Evolutionary conservation across 2,113 vertebrate genomes (phyloP).

Genomic region (Bubalus kerabau): DNA sequence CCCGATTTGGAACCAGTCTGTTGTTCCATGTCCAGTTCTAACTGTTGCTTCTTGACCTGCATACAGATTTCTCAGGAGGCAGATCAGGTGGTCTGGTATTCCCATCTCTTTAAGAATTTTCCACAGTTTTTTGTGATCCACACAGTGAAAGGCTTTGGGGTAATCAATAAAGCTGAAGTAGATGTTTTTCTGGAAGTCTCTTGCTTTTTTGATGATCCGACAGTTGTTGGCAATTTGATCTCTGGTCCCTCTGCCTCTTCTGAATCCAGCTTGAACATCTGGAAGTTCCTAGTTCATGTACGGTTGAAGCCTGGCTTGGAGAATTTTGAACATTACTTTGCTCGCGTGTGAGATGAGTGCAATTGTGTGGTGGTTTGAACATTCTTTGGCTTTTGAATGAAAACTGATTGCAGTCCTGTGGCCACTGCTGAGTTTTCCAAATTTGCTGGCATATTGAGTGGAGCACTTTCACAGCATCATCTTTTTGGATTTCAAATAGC

Average conservation of each 20-base stretch:
- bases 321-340: background rate
- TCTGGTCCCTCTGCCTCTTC: background rate
- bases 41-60: background rate
- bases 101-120: background rate
- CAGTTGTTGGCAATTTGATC: background rate
- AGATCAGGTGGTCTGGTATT: background rate
- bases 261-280: background rate
- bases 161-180: background rate
- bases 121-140: background rate
- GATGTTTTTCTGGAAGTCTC: background rate
- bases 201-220: background rate
- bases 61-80: background rate
- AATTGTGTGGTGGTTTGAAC: background rate
- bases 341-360: accelerated
- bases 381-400: background rate
- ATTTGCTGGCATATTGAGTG: background rate
- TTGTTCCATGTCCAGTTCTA: background rate
- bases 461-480: background rate
- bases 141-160: background rate
- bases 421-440: background rate
- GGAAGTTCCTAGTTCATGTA: background rate
- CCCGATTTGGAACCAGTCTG: background rate
- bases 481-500: background rate
- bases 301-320: background rate
- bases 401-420: background rate